Percentiles rank a stretch among this genome's conserved stretches.
Evolutionary conservation across 2,888 invertebrate species (phyloP).

Genomic region (Eupithecia dodoneata): DNA sequence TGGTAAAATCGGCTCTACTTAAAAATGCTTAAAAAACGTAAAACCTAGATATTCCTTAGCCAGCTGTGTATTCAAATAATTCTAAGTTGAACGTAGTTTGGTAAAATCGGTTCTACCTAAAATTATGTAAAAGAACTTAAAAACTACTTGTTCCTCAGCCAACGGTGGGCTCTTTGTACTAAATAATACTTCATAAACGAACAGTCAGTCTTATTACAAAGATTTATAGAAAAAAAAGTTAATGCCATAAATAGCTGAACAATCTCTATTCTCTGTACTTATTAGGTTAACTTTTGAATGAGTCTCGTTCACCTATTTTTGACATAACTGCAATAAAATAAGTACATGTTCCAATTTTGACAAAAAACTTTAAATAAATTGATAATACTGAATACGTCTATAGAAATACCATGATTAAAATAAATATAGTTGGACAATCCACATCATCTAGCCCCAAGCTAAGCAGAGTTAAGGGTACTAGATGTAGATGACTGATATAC

Average conservation of each 20-base stretch:
- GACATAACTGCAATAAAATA: neutral
- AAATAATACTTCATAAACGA: neutral
- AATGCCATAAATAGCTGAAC: neutral
- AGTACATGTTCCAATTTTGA: neutral
- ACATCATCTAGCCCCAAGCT: too few relatives aligned
- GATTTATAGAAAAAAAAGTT: neutral
- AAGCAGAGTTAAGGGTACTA: too few relatives aligned
- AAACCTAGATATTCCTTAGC: neutral
- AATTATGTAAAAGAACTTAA: neutral
- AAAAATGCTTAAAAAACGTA: neutral
- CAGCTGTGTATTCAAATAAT: too few relatives aligned
- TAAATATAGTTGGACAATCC: too few relatives aligned
- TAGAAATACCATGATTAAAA: constrained; percentile 1
- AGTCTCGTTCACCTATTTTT: neutral
- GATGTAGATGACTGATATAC: too few relatives aligned
- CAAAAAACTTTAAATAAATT: neutral
- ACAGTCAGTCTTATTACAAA: neutral
- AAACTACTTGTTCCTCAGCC: neutral
- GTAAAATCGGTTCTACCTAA: neutral
- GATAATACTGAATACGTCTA: neutral
- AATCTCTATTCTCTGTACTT: neutral
- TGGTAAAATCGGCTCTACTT: neutral
- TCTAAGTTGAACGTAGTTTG: neutral
- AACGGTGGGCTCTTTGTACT: neutral
- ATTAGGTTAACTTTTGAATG: neutral